Base-by-base conservation (phyloP, 2,113 vertebrate genomes). In the Phaethon lepturus region DNA sequence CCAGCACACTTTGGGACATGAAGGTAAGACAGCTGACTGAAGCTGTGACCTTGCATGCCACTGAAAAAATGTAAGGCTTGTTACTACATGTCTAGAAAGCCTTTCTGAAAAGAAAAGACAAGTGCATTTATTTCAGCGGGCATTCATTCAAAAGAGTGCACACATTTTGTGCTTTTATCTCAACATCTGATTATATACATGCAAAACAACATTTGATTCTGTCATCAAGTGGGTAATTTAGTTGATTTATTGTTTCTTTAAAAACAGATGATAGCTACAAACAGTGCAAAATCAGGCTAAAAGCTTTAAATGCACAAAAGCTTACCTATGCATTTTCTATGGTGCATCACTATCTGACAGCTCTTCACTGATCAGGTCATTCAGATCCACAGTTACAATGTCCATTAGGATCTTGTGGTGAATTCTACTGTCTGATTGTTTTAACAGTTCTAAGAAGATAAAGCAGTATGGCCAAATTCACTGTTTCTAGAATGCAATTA, bases 181-280 rank as follows among this genome's bases (percentile, higher is more conserved):
- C 79, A 90, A 56, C 33, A 55, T 74, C 83, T 64, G 59, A 88
- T 89, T 71, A 81, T 56, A 86, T 19, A 78, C 25, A 92, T n/a
- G 79, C 47, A 97, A 95, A 97, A 49, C 55, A 49, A 33, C 11
- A n/a, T 8, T 74, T 63, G 47, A 77, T 80, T 88, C 79, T 93
- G 71, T 96, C 93, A 79, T 73, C 88, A 74, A 88, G 63, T 31
- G 47, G 74, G 75, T 76, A 77, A 93, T 95, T 95, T 86, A 69
- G 50, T 62, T 84, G 73, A 13, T 94, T 87, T 75, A 91, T 68
- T 90, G 69, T 79, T 95, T 95, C 73, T 55, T 92, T 88, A 78
- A 84, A 87, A 89, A 72, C 23, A 71, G 49, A 64, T 59, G 23
- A 76, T 91, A 68, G 76, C 75, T 90, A 50, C 59, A 86, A 84